Conservation (phyloP, 2,797 vertebrate species). For the Hoplostethus atlanticus region DNA sequence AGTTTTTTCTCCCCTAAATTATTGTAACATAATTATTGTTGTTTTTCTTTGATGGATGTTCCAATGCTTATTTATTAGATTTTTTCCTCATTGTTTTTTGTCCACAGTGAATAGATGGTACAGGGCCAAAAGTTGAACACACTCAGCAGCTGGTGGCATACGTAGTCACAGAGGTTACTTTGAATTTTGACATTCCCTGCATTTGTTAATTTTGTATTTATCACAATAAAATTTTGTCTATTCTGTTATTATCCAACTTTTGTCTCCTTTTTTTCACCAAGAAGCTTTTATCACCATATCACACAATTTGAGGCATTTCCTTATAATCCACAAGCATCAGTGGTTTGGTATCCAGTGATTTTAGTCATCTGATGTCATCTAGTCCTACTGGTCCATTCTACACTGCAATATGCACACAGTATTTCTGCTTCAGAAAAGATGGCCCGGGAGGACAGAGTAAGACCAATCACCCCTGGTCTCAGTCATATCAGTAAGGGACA, state of each 20-base stretch:
- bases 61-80: slow-evolving; percentile 49
- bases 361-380: not conserved
- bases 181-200: slow-evolving; percentile 56
- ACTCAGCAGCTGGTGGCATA: slow-evolving; percentile 13
- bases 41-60: slow-evolving; percentile 2
- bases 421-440: not conserved
- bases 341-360: not conserved
- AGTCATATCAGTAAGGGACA: not conserved
- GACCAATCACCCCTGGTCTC: not conserved
- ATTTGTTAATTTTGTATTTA: slow-evolving; percentile 74
- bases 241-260: slow-evolving; percentile 44
- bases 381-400: not conserved
- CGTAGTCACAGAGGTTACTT: not conserved
- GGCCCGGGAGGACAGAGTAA: not conserved
- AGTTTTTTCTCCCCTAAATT: not conserved
- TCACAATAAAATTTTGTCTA: slow-evolving; percentile 72
- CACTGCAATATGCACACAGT: not conserved
- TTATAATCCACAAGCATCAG: not conserved
- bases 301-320: not conserved
- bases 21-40: not conserved
- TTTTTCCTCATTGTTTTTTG: slow-evolving; percentile 31
- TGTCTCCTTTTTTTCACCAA: slow-evolving; percentile 5
- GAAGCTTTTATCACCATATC: not conserved
- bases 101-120: slow-evolving; percentile 11
- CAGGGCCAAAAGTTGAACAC: slow-evolving; percentile 35